Conservation (phyloP, 1,140 invertebrate species). For the Manduca sexta region DNA sequence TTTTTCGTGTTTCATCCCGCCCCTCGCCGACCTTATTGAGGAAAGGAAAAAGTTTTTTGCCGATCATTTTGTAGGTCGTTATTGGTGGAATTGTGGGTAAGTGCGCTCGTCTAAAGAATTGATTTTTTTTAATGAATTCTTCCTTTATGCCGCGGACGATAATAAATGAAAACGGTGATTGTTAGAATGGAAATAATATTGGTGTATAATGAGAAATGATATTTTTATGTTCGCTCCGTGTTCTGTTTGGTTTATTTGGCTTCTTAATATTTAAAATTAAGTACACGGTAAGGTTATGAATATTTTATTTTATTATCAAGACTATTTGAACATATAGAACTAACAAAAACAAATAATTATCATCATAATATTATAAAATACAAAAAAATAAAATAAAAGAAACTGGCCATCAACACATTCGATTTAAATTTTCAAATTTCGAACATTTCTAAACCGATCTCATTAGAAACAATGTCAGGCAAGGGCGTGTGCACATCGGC, state of each 20-base stretch:
- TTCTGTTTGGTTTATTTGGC: background rate
- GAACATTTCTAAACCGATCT: conserved; percentile 5
- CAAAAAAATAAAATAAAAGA: no score
- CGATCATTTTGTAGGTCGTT: conserved; percentile 63
- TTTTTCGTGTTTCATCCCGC: conserved; percentile 55
- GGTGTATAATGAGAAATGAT: conserved; percentile 5
- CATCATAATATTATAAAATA: no score
- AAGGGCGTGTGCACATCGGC: conserved; percentile 41
- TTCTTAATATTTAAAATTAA: background rate
- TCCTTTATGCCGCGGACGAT: conserved; percentile 43
- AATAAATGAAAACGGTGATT: conserved; percentile 53
- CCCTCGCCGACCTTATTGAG: conserved; percentile 26
- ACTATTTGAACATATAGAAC: no score
- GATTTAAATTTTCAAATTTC: no score
- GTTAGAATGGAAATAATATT: conserved; percentile 31
- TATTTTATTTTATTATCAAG: no score
- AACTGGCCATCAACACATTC: no score
- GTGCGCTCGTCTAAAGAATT: conserved; percentile 36
- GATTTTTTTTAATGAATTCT: conserved; percentile 65
- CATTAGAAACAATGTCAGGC: conserved; percentile 28
- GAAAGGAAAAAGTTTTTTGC: conserved; percentile 44
- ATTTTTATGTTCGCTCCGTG: background rate
- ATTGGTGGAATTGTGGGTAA: conserved; percentile 61
- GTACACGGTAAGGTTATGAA: no score
- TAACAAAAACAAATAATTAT: no score